phyloP scores from a whole-genome alignment of 2,797 vertebrate species.

The Pagetopsis macropterus region DNA sequence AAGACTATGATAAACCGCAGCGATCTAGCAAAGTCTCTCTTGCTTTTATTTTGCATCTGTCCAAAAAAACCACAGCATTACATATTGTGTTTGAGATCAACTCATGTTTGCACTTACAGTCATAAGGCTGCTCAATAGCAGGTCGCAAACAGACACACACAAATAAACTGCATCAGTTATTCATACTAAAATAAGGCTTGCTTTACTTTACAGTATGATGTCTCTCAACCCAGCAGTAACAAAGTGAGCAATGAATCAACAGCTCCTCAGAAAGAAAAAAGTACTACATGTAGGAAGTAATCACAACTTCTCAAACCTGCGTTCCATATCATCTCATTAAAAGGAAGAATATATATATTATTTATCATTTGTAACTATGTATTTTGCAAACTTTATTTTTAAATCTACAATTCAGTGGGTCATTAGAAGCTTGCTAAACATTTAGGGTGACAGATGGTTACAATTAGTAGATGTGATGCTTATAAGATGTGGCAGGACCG shows the following conservation, averaged over 20 bases:
- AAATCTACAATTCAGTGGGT: slow-evolving; percentile 1
- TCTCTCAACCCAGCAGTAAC: background rate
- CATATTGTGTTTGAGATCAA: slow-evolving; percentile 40
- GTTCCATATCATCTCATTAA: background rate
- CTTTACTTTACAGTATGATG: background rate
- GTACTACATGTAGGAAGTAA: background rate
- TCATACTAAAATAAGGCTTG: background rate
- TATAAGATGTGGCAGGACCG: slow-evolving; percentile 7
- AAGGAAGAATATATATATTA: slow-evolving; percentile 1
- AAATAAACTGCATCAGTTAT: background rate
- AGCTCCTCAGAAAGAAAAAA: slow-evolving; percentile 20
- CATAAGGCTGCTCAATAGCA: background rate
- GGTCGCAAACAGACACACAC: background rate
- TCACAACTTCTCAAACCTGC: background rate
- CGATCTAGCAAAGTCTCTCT: background rate
- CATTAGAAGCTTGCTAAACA: slow-evolving; percentile 10
- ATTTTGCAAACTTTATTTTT: background rate
- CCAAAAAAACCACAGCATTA: slow-evolving; percentile 44
- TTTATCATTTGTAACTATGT: background rate
- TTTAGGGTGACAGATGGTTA: slow-evolving; percentile 41
- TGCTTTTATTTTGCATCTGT: slow-evolving; percentile 17
- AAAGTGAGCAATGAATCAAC: slow-evolving; percentile 23
- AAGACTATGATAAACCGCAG: slow-evolving; percentile 24
- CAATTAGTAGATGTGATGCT: slow-evolving; percentile 20
- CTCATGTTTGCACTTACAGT: background rate